A percentile compares a stretch with the other conserved stretches of the same genome.
Conservation (phyloP, 2,113 vertebrate genomes). For the Microtus richardsoni region DNA sequence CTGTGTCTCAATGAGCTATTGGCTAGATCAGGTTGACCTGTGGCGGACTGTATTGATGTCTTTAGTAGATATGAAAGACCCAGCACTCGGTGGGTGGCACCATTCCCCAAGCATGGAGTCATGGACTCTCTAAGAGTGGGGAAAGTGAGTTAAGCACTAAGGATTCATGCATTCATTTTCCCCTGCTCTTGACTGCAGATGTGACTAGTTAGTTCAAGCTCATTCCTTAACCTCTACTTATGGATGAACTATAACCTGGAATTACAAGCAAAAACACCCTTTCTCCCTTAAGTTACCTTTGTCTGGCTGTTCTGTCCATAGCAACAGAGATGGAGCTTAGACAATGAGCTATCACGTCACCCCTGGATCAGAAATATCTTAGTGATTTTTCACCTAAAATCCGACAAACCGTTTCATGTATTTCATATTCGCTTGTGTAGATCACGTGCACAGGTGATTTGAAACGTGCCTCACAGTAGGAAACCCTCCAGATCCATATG, state of each 20-base stretch:
- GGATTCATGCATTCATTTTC: neutral
- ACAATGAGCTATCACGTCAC: neutral
- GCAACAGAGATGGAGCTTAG: neutral
- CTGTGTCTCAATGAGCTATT: neutral
- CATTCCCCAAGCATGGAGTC: neutral
- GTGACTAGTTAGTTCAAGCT: neutral
- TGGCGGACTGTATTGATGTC: neutral
- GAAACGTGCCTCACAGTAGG: neutral
- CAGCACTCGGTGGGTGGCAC: neutral
- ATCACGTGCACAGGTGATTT: neutral
- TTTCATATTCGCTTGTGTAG: neutral
- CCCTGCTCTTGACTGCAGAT: neutral
- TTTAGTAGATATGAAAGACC: neutral
- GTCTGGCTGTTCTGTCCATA: neutral
- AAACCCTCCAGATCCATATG: neutral
- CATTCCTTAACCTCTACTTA: neutral
- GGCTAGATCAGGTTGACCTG: neutral
- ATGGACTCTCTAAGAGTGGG: no score
- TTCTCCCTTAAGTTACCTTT: neutral
- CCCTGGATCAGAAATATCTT: neutral
- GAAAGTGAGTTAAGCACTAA: neutral
- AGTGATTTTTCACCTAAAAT: neutral
- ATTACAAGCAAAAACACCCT: neutral
- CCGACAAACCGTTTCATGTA: neutral
- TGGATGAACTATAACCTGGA: neutral